phyloP scores from a whole-genome alignment of 2,113 vertebrate species.

The Girardinichthys multiradiatus region DNA sequence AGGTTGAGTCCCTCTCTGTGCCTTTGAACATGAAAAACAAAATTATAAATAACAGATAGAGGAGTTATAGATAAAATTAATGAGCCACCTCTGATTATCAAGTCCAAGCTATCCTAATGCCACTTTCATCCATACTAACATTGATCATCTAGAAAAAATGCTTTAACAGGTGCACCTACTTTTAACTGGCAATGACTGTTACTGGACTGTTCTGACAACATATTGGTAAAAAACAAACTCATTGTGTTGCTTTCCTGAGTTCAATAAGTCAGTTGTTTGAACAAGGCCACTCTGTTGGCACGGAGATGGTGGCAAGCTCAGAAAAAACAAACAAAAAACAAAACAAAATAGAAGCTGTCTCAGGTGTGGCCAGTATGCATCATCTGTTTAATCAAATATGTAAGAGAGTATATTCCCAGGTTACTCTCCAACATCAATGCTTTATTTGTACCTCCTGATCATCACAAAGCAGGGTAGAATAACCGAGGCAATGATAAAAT shows the following conservation, averaged over 20 bases:
- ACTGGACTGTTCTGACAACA: conserved; percentile 5
- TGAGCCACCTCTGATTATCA: conserved; percentile 60
- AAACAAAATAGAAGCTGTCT: background rate
- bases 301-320: background rate
- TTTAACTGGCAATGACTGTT: conserved; percentile 6
- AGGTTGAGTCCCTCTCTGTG: conserved; percentile 57
- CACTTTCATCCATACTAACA: conserved; percentile 26
- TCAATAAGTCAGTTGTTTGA: conserved; percentile 6
- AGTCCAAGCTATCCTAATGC: conserved; percentile 26
- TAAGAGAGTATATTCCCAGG: conserved; percentile 3
- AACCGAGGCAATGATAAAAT: background rate
- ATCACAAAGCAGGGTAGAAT: background rate
- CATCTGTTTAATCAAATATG: conserved; percentile 14
- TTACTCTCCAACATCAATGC: conserved; percentile 17
- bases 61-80: conserved; percentile 66
- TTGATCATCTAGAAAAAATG: conserved; percentile 38
- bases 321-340: background rate
- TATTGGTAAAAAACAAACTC: conserved; percentile 1
- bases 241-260: conserved; percentile 5
- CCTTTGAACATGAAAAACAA: conserved; percentile 55
- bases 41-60: conserved; percentile 64
- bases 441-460: conserved; percentile 10
- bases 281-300: conserved; percentile 2
- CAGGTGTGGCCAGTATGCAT: conserved; percentile 1
- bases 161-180: conserved; percentile 31